A percentile compares a stretch with the other conserved stretches of the same genome.
These are phyloP conservation scores for Myotis pilosus DNA, from an alignment of 2,797 vertebrate species.

Conservation along the genomic window DNA sequence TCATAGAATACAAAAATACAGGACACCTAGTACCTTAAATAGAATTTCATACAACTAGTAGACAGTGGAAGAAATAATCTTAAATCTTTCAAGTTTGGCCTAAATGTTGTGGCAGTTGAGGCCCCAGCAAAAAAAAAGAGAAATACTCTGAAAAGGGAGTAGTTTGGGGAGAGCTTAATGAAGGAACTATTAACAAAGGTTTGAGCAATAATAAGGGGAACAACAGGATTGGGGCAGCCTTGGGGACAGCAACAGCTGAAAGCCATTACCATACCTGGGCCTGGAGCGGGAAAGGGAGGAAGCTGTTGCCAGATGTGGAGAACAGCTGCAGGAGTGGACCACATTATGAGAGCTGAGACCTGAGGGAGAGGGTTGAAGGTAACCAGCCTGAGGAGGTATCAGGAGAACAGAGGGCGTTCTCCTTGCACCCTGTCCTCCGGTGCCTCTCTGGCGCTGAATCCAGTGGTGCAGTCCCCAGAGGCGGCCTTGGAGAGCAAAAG, in stretches of 20 bases:
- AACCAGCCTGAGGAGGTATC: background rate
- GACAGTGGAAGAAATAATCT: background rate
- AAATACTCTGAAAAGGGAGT: background rate
- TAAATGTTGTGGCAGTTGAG: background rate
- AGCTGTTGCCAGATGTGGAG: background rate
- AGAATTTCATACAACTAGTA: background rate
- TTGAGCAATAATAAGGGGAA: background rate
- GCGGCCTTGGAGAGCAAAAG: background rate
- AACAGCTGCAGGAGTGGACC: background rate
- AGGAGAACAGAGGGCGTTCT: background rate
- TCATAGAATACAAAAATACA: slow-evolving; percentile 8
- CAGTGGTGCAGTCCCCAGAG: accelerated
- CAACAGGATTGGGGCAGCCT: background rate
- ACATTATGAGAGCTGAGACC: background rate
- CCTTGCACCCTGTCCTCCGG: background rate
- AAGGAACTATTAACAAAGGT: background rate
- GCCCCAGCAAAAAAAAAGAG: background rate
- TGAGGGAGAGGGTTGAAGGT: background rate
- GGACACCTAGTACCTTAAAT: background rate
- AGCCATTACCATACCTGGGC: background rate
- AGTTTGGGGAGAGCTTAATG: background rate
- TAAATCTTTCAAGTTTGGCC: background rate
- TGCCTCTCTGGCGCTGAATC: background rate
- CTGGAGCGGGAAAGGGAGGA: background rate
- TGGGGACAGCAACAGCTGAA: background rate